Percentiles rank a stretch among this genome's conserved stretches.
These are phyloP conservation scores for Tiaroga cobitis DNA, from an alignment of 2,797 vertebrate species.

Conservation along the genomic window DNA sequence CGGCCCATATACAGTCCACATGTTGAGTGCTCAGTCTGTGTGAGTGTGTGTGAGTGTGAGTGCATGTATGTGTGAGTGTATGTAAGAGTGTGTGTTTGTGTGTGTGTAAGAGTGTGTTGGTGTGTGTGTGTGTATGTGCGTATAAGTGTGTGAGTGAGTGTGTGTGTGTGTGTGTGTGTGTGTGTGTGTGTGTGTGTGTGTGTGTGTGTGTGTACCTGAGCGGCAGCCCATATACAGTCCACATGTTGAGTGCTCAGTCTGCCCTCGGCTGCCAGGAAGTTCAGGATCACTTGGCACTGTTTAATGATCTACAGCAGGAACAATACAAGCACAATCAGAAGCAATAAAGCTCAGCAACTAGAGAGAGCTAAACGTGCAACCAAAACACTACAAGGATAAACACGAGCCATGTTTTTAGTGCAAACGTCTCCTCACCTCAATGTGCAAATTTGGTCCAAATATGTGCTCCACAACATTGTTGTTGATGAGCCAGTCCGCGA, in stretches of 20 bases:
- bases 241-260: slow-evolving; percentile 96
- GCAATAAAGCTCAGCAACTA: slow-evolving; percentile 12
- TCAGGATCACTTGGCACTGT: slow-evolving; percentile 99
- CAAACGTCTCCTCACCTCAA: slow-evolving; percentile 83
- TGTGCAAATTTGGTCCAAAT: slow-evolving; percentile 96
- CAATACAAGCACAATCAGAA: slow-evolving; percentile 31
- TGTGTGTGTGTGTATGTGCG: neutral
- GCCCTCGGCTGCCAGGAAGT: slow-evolving; percentile 97
- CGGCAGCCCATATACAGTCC: slow-evolving; percentile 98
- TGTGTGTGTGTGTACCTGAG: slow-evolving; percentile 84
- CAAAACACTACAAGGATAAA: neutral
- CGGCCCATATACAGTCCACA: no score
- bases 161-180: no score
- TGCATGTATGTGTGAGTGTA: no score
- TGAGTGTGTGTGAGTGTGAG: neutral
- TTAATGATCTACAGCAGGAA: slow-evolving; percentile 90
- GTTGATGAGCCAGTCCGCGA: slow-evolving; percentile 94
- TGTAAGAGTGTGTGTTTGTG: neutral
- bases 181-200: neutral
- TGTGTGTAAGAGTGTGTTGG: slow-evolving; percentile 58
- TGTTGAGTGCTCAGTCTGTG: neutral
- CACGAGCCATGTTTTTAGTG: neutral
- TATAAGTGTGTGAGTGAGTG: no score
- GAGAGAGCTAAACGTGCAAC: neutral
- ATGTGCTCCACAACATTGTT: slow-evolving; percentile 98